Percentiles rank a stretch among this genome's conserved stretches.
These are phyloP conservation scores for Lepus townsendii DNA, from an alignment of 2,797 vertebrate genomes.

Conservation along the genomic window DNA sequence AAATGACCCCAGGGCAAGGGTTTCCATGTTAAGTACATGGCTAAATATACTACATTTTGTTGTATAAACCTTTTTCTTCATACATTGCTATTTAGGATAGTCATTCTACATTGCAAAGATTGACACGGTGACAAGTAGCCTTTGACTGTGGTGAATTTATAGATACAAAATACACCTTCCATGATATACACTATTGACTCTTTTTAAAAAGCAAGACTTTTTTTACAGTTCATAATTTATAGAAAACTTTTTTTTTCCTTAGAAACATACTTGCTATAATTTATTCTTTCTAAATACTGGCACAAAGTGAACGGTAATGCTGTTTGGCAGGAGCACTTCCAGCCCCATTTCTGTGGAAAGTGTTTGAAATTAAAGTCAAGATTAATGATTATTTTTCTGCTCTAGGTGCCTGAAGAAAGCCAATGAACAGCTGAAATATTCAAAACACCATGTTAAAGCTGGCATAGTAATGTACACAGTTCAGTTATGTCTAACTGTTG, in stretches of 20 bases:
- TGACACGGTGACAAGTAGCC: slow-evolving; percentile 58
- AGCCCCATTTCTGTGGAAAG: slow-evolving; percentile 46
- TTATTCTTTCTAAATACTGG: slow-evolving; percentile 61
- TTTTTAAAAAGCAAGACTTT: slow-evolving; percentile 70
- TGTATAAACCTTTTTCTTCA: background rate
- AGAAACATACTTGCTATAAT: slow-evolving; percentile 70
- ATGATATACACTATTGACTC: slow-evolving; percentile 30
- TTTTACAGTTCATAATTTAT: slow-evolving; percentile 67
- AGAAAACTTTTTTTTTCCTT: slow-evolving; percentile 71
- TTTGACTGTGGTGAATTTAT: slow-evolving; percentile 56
- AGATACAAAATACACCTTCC: slow-evolving; percentile 72
- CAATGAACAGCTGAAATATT: slow-evolving; percentile 52
- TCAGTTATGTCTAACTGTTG: slow-evolving; percentile 41
- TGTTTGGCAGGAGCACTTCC: slow-evolving; percentile 65
- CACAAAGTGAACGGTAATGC: slow-evolving; percentile 63
- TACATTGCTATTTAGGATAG: slow-evolving; percentile 6
- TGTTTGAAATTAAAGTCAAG: slow-evolving; percentile 65
- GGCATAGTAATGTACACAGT: background rate
- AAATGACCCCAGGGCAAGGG: background rate
- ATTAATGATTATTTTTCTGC: slow-evolving; percentile 52
- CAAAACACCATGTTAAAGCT: background rate
- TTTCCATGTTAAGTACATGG: background rate
- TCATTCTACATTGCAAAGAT: slow-evolving; percentile 39
- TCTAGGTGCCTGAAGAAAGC: slow-evolving; percentile 55
- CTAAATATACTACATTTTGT: background rate